Evolutionary conservation across 2,797 vertebrate species (phyloP), one percentile per base, ranked within the genome.

Genomic region (Lagodon rhomboides): DNA sequence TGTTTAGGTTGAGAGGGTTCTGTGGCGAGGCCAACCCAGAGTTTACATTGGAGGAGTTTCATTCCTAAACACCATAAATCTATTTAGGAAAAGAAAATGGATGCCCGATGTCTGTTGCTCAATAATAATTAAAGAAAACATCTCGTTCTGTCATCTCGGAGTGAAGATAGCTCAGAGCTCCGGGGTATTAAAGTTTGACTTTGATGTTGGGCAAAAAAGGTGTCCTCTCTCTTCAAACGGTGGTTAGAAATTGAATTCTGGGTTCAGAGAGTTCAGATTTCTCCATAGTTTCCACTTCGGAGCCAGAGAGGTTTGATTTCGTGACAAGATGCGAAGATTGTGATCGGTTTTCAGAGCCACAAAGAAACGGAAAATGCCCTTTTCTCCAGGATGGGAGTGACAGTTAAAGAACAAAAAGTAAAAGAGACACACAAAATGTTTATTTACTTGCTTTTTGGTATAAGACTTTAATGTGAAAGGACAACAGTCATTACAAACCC

Each of bases 81-180:
- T 82, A 77, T 85, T 84, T 79, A 79, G 82, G 68, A 88, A 68
- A 56, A 76, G 68, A 76, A 85, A 82, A 88, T 79, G 69, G 65
- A 68, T 68, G 73, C 87, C 68, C 6, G 47, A 68, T 87, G 87
- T 73, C 34, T 60, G 80, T 77, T 73, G 65, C 73, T 62, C 75
- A 77, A 66, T 66, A 17, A 61, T 81, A 68, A 85, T 81, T 38
- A 72, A 77, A 43, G 61, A 68, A 80, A 68, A 68, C 30, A n/a
- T 63, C 10, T 70, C 15, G 2, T 53, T 73, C 12, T 76, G 75
- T 66, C 53, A 0, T 58, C 8, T 53, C 54, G 55, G 16, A 61
- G 41, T 0, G 46, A 55, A 30, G 53, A 20, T 27, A 13, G 18
- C 30, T 17, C 0, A 13, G 20, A 61, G 67, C 82, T 65, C 56